Evolutionary conservation across 2,888 invertebrate genomes (phyloP).

Genomic region (Gibbula magus): DNA sequence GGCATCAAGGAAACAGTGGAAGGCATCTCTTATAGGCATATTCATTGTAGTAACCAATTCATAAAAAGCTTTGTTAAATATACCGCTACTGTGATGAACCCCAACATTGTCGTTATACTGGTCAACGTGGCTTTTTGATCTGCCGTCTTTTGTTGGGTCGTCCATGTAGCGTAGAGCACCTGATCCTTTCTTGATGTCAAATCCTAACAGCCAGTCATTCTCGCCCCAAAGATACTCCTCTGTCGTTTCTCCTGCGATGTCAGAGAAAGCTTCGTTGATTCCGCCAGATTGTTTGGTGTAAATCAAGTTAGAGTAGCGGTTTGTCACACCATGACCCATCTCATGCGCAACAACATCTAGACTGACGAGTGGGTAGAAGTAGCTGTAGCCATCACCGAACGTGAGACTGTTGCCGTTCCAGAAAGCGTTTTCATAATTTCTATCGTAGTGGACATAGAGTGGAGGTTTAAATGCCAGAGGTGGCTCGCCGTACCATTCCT

Average conservation of each 20-base stretch:
- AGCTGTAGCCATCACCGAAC: conserved; percentile 51
- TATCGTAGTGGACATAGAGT: conserved; percentile 51
- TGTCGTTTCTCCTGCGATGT: conserved; percentile 52
- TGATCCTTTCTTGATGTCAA: conserved; percentile 33
- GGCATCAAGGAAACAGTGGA: conserved; percentile 48
- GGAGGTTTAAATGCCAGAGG: conserved; percentile 41
- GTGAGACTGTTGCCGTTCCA: conserved; percentile 56
- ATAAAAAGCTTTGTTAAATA: conserved; percentile 54
- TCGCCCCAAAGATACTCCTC: conserved; percentile 33
- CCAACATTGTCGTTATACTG: conserved; percentile 43
- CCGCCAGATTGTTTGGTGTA: conserved; percentile 54
- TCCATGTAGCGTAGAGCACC: conserved; percentile 47
- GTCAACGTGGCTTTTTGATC: conserved; percentile 44
- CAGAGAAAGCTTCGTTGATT: conserved; percentile 59
- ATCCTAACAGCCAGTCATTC: conserved; percentile 42
- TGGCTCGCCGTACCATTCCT: conserved; percentile 44
- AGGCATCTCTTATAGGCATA: conserved; percentile 39
- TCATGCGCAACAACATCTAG: conserved; percentile 56
- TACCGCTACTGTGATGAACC: conserved; percentile 54
- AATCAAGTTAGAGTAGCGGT: conserved; percentile 46
- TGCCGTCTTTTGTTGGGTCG: conserved; percentile 49
- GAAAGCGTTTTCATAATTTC: conserved; percentile 50
- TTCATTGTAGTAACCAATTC: conserved; percentile 27
- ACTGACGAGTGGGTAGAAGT: conserved; percentile 47
- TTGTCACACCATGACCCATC: conserved; percentile 55